phyloP scores from a whole-genome alignment of 2,888 invertebrate species.

The Operophtera brumata region DNA sequence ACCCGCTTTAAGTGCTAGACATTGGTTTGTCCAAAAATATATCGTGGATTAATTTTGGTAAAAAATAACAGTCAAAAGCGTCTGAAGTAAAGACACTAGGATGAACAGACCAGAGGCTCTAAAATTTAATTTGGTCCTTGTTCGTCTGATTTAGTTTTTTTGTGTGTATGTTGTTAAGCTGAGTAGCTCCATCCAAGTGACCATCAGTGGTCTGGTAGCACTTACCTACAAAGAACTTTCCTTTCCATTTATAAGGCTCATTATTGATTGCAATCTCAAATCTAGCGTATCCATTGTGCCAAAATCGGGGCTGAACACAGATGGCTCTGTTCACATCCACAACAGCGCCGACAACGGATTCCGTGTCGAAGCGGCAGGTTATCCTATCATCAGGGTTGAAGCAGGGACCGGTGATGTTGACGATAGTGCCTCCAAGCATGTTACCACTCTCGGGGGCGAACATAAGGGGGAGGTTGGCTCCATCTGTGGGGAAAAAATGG shows the following conservation, averaged over 20 bases:
- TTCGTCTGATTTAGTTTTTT: too few species aligned
- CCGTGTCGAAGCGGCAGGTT: slow-evolving; percentile 91
- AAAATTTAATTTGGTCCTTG: too few species aligned
- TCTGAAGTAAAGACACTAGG: too few species aligned
- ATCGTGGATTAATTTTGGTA: too few species aligned
- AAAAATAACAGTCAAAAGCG: too few species aligned
- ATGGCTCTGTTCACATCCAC: slow-evolving; percentile 91
- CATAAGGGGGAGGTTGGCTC: slow-evolving; percentile 88
- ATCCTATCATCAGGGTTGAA: slow-evolving; percentile 88
- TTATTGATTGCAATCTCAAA: slow-evolving; percentile 92
- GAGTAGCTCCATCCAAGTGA: too few species aligned
- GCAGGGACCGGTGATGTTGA: slow-evolving; percentile 98
- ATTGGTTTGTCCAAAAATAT: too few species aligned
- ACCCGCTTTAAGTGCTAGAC: too few species aligned
- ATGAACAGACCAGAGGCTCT: too few species aligned
- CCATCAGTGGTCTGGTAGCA: slow-evolving; percentile 1
- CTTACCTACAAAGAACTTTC: slow-evolving; percentile 94
- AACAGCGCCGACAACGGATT: slow-evolving; percentile 88
- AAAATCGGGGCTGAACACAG: slow-evolving; percentile 93
- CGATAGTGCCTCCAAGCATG: slow-evolving; percentile 98
- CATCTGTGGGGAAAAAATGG: slow-evolving; percentile 81
- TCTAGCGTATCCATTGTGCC: slow-evolving; percentile 93
- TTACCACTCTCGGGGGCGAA: slow-evolving; percentile 98
- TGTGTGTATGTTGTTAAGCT: too few species aligned
- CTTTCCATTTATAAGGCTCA: slow-evolving; percentile 92